Base-by-base conservation (phyloP, 2,888 invertebrate genomes). In the Epiblema foenella region DNA sequence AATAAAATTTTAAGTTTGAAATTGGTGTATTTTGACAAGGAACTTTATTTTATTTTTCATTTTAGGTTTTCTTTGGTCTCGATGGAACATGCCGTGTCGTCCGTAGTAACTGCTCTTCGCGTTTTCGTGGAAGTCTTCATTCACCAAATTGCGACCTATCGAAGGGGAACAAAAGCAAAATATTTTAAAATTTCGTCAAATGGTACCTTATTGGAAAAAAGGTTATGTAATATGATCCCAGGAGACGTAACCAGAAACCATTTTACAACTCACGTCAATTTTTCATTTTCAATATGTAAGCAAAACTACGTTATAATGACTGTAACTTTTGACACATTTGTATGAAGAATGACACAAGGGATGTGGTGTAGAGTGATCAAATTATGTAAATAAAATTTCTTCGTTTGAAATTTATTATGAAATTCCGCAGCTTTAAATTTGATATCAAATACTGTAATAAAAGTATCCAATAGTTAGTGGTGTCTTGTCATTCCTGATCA, bases 1-100 rank as follows among this genome's bases (percentile, higher is more conserved):
- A 46, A 46, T n/a, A 46, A 46, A 59, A 57, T 68, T 81, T 24
- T 24, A 89, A 63, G 70, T 79, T 81, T 88, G 81, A 77, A 84
- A 87, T 74, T 88, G 86, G 49, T 90, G 85, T 85, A 91, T 80
- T 90, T 91, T 90, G 42, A 91, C 83, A 72, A 89, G 78, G 62
- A 91, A 77, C 81, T 89, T 91, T 7, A 90, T 77, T 82, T 89
- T 89, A 65, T 86, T 90, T 79, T 89, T 89, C 75, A 87, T 69
- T 81, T 86, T 89, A 51, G 80, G 80, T 73, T 76, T 85, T 59
- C 65, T 37, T 8, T 54, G 52, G 10, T 69, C 71, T 59, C 74
- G 66, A 54, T 68, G 73, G 73, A 82, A 81, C 67, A 77, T 76
- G 74, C 78, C 80, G 73, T 79, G 83, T 78, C 82, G 81, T 72